These are phyloP conservation scores for Columba janthina DNA, from an alignment of 2,113 vertebrate species.

Conservation along the genomic window DNA sequence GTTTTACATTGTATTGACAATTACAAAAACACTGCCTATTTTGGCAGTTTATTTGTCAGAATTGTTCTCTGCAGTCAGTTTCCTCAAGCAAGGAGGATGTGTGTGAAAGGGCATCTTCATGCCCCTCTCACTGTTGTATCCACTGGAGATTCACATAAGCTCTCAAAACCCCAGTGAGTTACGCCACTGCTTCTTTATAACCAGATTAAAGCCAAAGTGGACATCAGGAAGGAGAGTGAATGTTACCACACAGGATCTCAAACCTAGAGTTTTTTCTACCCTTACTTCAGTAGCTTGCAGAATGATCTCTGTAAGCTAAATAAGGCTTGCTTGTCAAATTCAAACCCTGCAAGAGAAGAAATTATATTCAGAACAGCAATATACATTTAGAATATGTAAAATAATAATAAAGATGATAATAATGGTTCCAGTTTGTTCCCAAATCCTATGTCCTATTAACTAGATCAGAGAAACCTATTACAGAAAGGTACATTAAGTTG, in stretches of 20 bases:
- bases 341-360: not conserved
- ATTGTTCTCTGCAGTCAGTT: not conserved
- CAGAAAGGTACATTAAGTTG: not conserved
- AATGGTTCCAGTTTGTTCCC: not conserved
- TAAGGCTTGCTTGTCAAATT: not conserved
- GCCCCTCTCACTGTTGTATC: too few relatives aligned
- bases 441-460: not conserved
- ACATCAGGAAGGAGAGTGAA: not conserved
- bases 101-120: not conserved
- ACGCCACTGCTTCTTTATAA: not conserved
- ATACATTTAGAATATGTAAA: not conserved
- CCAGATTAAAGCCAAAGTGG: not conserved
- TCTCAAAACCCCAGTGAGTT: not conserved
- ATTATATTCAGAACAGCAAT: not conserved
- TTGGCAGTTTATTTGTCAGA: not conserved
- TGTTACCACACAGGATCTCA: not conserved
- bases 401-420: not conserved
- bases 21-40: not conserved
- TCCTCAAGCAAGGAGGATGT: not conserved
- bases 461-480: not conserved
- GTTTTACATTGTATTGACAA: not conserved
- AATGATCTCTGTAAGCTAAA: not conserved
- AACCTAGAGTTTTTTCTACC: not conserved
- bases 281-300: not conserved
- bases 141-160: fast-evolving